Evolutionary conservation across 2,888 invertebrate species (phyloP).

Genomic region (Synanthedon myopaeformis): DNA sequence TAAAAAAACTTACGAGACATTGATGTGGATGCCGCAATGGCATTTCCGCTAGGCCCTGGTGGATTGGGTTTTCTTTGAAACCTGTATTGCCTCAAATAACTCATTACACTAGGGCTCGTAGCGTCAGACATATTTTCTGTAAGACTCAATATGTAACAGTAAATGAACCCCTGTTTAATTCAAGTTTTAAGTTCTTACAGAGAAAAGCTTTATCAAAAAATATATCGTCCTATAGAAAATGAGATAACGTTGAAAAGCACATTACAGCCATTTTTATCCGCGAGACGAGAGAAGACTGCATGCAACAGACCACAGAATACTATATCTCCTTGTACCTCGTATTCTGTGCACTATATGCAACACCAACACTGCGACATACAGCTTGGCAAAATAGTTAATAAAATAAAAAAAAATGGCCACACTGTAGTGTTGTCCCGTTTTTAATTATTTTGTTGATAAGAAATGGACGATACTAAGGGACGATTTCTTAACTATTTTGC

Average conservation of each 20-base stretch:
- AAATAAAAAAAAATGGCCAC: no score
- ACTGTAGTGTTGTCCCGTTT: no score
- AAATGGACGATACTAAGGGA: no score
- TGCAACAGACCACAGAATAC: no score
- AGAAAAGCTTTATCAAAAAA: constrained; percentile 35
- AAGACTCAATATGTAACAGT: neutral
- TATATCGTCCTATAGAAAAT: constrained; percentile 28
- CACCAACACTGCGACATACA: no score
- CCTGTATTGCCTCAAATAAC: constrained; percentile 76
- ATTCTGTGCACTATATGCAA: no score
- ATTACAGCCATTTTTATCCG: constrained; percentile 67
- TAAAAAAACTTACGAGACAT: constrained; percentile 45
- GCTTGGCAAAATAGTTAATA: no score
- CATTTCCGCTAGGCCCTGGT: constrained; percentile 38
- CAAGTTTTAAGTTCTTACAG: constrained; percentile 11
- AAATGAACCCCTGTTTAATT: constrained; percentile 5
- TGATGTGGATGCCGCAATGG: constrained; percentile 42
- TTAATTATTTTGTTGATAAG: no score
- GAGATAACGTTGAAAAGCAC: constrained; percentile 50
- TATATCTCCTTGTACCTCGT: no score
- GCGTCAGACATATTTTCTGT: constrained; percentile 49
- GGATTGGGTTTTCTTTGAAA: constrained; percentile 74
- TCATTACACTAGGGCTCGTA: constrained; percentile 70
- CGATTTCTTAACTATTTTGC: no score
- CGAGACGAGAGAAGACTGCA: constrained; percentile 30